phyloP scores from a whole-genome alignment of 2,113 vertebrate genomes.

The Odobenus rosmarus region DNA sequence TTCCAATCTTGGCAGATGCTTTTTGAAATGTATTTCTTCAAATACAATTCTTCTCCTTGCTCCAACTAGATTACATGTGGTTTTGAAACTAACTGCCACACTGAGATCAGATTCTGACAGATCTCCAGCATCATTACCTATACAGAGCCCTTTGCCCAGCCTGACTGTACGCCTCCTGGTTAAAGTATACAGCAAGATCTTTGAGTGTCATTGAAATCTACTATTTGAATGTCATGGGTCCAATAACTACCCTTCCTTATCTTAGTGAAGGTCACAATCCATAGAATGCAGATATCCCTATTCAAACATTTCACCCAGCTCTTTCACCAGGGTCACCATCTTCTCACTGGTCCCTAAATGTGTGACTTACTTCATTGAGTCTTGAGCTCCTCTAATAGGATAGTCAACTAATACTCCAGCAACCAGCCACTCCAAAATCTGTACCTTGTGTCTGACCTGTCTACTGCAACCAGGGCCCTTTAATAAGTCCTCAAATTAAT shows the following conservation, averaged over 20 bases:
- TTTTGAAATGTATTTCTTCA: slow-evolving; percentile 39
- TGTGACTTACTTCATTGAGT: not conserved
- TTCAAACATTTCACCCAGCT: not conserved
- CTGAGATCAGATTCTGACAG: not conserved
- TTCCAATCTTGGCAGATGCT: not conserved
- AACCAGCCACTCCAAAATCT: not conserved
- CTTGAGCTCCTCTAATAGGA: not conserved
- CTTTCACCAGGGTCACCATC: not conserved
- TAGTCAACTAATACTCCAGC: not conserved
- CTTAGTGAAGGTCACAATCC: not conserved
- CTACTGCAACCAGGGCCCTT: not conserved
- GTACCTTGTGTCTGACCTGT: not conserved
- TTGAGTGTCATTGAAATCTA: not conserved
- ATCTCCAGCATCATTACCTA: not conserved
- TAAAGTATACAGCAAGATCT: not conserved
- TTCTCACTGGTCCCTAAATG: not conserved
- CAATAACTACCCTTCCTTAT: not conserved
- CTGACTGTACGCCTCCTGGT: not conserved
- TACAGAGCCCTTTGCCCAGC: not conserved
- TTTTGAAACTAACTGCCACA: not conserved
- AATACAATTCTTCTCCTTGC: not conserved
- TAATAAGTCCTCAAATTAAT: not conserved
- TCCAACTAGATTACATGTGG: not conserved
- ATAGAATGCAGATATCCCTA: not conserved
- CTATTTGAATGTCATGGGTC: accelerated